These are phyloP conservation scores for Achlya flavicornis DNA, from an alignment of 2,888 invertebrate genomes.

Conservation along the genomic window DNA sequence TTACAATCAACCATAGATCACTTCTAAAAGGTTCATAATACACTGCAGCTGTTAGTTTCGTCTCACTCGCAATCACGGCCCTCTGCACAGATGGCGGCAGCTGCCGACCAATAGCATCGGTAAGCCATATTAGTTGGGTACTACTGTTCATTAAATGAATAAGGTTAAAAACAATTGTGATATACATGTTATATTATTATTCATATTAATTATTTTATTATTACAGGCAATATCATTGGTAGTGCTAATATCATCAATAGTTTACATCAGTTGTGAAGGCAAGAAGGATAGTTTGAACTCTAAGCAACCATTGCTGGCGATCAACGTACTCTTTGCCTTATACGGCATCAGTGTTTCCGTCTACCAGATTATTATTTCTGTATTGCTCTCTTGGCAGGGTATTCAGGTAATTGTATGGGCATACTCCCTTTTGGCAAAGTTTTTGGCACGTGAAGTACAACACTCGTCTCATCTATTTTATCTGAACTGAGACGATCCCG, in stretches of 20 bases:
- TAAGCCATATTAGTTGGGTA: no score
- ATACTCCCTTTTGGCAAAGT: not conserved
- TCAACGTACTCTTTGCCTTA: slow-evolving; percentile 50
- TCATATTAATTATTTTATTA: not conserved
- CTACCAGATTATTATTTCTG: slow-evolving; percentile 58
- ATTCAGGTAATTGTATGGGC: slow-evolving; percentile 29
- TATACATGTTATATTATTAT: not conserved
- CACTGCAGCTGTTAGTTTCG: no score
- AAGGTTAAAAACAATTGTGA: no score
- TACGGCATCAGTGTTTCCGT: slow-evolving; percentile 44
- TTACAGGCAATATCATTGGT: slow-evolving; percentile 46
- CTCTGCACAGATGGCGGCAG: no score
- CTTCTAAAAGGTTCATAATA: no score
- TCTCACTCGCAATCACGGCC: no score
- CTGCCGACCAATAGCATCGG: no score
- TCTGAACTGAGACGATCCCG: not conserved
- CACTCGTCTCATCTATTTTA: no score
- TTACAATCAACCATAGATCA: no score
- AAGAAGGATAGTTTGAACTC: slow-evolving; percentile 26
- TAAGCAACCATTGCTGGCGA: slow-evolving; percentile 38
- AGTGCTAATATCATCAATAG: slow-evolving; percentile 31
- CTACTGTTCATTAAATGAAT: no score
- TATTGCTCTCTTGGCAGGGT: slow-evolving; percentile 48
- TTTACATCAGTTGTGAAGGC: slow-evolving; percentile 17
- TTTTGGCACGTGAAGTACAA: no score